phyloP scores from a whole-genome alignment of 2,797 vertebrate species.

The Tapera naevia region DNA sequence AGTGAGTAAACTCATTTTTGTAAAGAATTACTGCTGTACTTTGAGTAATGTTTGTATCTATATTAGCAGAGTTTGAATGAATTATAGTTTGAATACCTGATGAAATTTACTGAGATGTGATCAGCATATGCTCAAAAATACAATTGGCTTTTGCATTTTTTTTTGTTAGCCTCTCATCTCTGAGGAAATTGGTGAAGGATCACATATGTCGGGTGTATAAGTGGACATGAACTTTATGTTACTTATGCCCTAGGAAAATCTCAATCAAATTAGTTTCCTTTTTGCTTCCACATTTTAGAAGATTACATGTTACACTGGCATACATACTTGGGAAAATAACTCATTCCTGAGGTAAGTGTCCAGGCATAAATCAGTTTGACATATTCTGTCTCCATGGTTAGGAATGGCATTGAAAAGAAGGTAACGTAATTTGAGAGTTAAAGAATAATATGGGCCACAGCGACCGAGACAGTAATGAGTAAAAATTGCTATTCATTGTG shows the following conservation, averaged over 20 bases:
- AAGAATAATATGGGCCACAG: constrained; percentile 8
- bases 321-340: neutral
- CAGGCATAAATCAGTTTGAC: constrained; percentile 45
- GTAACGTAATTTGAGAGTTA: constrained; percentile 32
- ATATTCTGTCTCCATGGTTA: neutral
- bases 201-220: accelerated
- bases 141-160: neutral
- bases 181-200: neutral
- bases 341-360: neutral
- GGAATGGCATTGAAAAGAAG: constrained; percentile 24
- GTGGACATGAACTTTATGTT: neutral
- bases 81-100: neutral
- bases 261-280: neutral
- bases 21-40: neutral
- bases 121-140: neutral
- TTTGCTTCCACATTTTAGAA: neutral
- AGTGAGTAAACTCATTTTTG: neutral
- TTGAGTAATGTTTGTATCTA: neutral
- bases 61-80: neutral
- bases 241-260: neutral
- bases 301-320: neutral
- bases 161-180: neutral
- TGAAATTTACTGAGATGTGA: neutral
- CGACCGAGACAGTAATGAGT: constrained; percentile 25
- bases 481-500: constrained; percentile 12